These are phyloP conservation scores for Drosophila paramelanica DNA, from an alignment of 2,888 invertebrate genomes.

Conservation along the genomic window DNA sequence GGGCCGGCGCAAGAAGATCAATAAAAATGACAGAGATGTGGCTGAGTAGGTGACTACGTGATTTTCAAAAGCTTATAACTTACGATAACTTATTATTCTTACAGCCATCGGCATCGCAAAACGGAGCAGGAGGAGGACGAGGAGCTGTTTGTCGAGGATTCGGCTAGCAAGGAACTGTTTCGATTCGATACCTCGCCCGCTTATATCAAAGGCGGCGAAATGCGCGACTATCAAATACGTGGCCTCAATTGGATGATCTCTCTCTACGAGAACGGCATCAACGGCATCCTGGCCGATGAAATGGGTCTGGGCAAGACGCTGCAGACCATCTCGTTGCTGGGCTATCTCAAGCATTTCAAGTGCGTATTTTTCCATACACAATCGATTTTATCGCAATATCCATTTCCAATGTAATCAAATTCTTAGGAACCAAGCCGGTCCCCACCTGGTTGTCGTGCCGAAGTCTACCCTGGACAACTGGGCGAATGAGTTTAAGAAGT, in stretches of 20 bases:
- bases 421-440: constrained; percentile 92
- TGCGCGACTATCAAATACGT: constrained; percentile 98
- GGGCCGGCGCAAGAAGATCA: constrained; percentile 91
- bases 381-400: no score
- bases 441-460: constrained; percentile 99
- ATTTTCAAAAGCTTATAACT: not conserved
- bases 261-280: constrained; percentile 98
- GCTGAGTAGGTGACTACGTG: constrained; percentile 84
- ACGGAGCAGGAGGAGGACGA: constrained; percentile 99
- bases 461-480: constrained; percentile 99
- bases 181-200: constrained; percentile 96
- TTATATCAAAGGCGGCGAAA: constrained; percentile 96
- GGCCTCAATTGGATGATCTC: constrained; percentile 99
- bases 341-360: constrained; percentile 97
- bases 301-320: constrained; percentile 99
- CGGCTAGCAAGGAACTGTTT: constrained; percentile 91
- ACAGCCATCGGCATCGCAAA: constrained; percentile 96
- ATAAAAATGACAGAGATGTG: constrained; percentile 74
- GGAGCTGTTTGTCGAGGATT: constrained; percentile 96
- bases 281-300: constrained; percentile 99
- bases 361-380: constrained; percentile 58
- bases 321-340: constrained; percentile 98
- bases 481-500: constrained; percentile 98
- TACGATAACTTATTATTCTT: not conserved
- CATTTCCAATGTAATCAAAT: not conserved